A percentile compares a stretch with the other conserved stretches of the same genome.
Evolutionary conservation across 2,888 invertebrate genomes (phyloP).

Genomic region (Spilarctia lutea): DNA sequence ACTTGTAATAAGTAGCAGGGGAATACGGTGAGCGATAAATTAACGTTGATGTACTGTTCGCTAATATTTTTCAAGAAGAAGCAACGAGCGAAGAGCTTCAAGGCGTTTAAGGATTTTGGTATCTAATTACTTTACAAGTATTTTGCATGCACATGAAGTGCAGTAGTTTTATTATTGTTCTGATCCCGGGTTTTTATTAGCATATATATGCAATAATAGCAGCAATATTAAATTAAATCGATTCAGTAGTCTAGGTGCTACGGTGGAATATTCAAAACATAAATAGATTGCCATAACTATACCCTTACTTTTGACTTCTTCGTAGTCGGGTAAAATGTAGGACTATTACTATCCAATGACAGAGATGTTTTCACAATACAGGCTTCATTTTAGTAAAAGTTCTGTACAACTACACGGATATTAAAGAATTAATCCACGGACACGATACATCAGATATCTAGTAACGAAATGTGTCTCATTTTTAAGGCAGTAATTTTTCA

Average conservation of each 20-base stretch:
- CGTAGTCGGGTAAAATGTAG: neutral
- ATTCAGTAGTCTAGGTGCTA: too few species aligned
- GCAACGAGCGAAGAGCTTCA: neutral
- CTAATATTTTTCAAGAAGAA: conserved; percentile 29
- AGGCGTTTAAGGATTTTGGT: neutral
- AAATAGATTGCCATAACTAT: too few species aligned
- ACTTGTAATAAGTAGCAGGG: conserved; percentile 10
- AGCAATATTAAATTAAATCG: too few species aligned
- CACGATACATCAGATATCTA: neutral
- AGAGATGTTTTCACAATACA: neutral
- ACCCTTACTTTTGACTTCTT: too few species aligned
- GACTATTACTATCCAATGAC: neutral
- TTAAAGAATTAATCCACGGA: neutral
- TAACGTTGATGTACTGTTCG: conserved; percentile 39
- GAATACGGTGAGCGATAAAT: conserved; percentile 36
- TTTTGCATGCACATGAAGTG: neutral
- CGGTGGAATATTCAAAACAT: too few species aligned
- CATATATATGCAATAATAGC: too few species aligned
- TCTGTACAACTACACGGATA: neutral
- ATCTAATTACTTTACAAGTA: neutral
- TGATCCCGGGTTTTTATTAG: too few species aligned
- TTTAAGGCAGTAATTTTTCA: neutral
- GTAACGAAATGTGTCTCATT: neutral
- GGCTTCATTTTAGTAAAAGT: neutral
- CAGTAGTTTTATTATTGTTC: neutral